Base-by-base conservation (phyloP, 2,888 invertebrate species). In the Drosophila paramelanica region DNA sequence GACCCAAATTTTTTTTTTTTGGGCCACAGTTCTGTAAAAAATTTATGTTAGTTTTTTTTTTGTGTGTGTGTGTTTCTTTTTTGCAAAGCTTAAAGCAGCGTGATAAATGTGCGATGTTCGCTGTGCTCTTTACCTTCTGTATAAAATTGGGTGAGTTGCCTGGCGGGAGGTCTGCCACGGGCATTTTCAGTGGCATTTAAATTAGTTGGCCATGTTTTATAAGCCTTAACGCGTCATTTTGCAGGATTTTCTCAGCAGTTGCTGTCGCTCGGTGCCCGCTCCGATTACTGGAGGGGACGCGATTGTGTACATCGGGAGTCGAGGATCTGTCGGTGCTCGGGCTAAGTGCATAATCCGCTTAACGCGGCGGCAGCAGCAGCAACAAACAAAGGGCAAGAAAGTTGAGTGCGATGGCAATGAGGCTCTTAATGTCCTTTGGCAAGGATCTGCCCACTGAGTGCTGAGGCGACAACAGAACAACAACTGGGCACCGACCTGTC, bases 321-420 rank as follows among this genome's bases (percentile, higher is more conserved):
- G 13, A 33, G 10, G 36, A 51, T 51, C 41, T 43, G 39, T n/a
- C 20, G 42, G 5, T 31, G 25, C n/a, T 47, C 2, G 33, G 36
- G 31, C 42, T 58, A 55, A 62, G 78, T 80, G 77, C 81, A 77
- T 80, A 79, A 79, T 79, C 78, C 78, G 77, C 78, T 79, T 79
- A 79, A 51, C 50, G 49, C 33, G 41, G 25, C 36, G 41, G 27
- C 46, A 46, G 38, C 36, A 43, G 27, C 46, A 46, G 38, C 58
- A 67, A 47, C 57, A 75, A 57, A 58, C 61, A 70, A 71, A 45
- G 47, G 39, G 47, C 52, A 59, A 56, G 46, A 38, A 52, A 66
- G 51, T 31, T 58, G 38, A 75, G 61, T 62, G 61, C 38, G 58
- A 65, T 56, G 61, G 25, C 39, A 50, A 57, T n/a, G 56, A 52